Percentiles rank a stretch among this genome's conserved stretches.
These are phyloP conservation scores for Macrophya alboannulata DNA, from an alignment of 2,888 invertebrate genomes.

Conservation along the genomic window DNA sequence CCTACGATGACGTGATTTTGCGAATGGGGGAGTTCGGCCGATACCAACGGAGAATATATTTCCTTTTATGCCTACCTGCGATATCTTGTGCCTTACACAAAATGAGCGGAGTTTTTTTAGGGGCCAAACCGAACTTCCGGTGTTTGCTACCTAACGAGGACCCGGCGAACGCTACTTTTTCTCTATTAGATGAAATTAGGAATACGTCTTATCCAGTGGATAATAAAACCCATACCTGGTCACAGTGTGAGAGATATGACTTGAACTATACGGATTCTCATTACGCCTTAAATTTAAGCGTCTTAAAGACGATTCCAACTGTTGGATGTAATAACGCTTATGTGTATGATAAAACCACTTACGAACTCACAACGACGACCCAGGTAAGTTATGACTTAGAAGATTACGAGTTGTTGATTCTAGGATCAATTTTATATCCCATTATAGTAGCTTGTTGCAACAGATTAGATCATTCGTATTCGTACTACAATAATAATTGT, in stretches of 20 bases:
- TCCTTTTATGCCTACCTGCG: conserved; percentile 87
- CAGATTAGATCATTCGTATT: background rate
- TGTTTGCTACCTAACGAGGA: conserved; percentile 84
- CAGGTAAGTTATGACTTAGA: conserved; percentile 80
- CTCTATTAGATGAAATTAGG: conserved; percentile 79
- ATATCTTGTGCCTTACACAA: conserved; percentile 89
- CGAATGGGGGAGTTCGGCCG: conserved; percentile 87
- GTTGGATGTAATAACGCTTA: conserved; percentile 81
- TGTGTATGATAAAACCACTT: conserved; percentile 84
- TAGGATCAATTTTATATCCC: background rate
- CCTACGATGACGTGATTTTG: conserved; percentile 87
- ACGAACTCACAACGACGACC: conserved; percentile 84
- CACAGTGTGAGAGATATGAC: conserved; percentile 82
- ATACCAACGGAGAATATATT: conserved; percentile 87
- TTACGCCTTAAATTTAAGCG: conserved; percentile 71
- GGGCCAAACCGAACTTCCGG: conserved; percentile 84
- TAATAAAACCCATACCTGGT: conserved; percentile 78
- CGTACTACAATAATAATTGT: background rate
- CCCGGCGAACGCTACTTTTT: conserved; percentile 80
- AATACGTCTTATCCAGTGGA: conserved; percentile 83
- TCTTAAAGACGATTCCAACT: conserved; percentile 70
- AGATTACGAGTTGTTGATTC: background rate
- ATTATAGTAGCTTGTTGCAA: background rate
- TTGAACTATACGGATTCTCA: conserved; percentile 75
- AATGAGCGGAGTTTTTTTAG: conserved; percentile 87